Percentiles rank a stretch among this genome's conserved stretches.
phyloP scores from a whole-genome alignment of 2,888 invertebrate species.

The Alloscopus bannaensis region DNA sequence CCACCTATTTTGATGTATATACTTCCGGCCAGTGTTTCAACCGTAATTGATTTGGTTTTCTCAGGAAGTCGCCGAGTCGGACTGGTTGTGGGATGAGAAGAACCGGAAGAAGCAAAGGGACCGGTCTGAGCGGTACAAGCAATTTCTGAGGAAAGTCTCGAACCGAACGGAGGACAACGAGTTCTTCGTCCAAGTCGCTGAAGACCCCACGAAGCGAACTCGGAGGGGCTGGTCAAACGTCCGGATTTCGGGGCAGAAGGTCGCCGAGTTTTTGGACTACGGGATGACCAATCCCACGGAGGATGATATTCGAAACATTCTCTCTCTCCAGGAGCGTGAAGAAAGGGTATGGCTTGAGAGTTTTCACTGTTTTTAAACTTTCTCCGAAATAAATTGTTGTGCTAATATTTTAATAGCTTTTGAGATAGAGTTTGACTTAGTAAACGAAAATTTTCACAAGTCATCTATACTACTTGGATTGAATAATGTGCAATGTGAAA shows the following conservation, averaged over 20 bases:
- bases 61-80: slow-evolving; percentile 92
- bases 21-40: too few relatives aligned
- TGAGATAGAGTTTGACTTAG: background rate
- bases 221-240: slow-evolving; percentile 43
- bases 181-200: slow-evolving; percentile 45
- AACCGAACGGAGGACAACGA: slow-evolving; percentile 62
- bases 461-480: too few relatives aligned
- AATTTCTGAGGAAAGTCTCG: slow-evolving; percentile 61
- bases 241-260: slow-evolving; percentile 58
- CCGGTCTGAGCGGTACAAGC: slow-evolving; percentile 75
- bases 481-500: too few relatives aligned
- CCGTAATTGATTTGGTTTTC: slow-evolving; percentile 5
- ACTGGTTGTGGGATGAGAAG: slow-evolving; percentile 91
- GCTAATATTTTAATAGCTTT: background rate
- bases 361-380: background rate
- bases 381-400: background rate
- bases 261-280: slow-evolving; percentile 67
- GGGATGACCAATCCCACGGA: slow-evolving; percentile 68
- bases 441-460: too few relatives aligned
- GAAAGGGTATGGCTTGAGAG: slow-evolving; percentile 57
- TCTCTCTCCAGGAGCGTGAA: slow-evolving; percentile 64
- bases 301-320: slow-evolving; percentile 56
- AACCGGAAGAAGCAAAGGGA: slow-evolving; percentile 88
- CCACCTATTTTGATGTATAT: too few relatives aligned
- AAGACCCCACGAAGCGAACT: slow-evolving; percentile 35